phyloP scores from a whole-genome alignment of 2,888 invertebrate genomes.

The Eumacrocentrus americanus region DNA sequence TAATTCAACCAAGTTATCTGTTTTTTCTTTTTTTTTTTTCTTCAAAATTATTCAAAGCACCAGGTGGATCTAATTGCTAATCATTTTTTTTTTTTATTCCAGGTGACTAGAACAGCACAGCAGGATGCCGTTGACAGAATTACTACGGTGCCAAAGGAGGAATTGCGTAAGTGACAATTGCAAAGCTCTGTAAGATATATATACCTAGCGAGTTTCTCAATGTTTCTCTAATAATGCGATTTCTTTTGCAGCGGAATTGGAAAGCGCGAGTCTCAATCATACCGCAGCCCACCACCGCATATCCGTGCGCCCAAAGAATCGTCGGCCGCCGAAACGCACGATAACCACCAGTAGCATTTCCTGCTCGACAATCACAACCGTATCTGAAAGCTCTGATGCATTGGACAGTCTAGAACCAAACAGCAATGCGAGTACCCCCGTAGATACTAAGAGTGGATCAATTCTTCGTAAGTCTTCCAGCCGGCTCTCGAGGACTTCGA shows the following conservation, averaged over 20 bases:
- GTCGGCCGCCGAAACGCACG: constrained; percentile 53
- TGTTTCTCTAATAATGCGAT: neutral
- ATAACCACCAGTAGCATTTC: constrained; percentile 34
- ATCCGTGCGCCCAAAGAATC: constrained; percentile 57
- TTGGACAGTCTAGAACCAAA: constrained; percentile 46
- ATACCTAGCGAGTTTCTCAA: neutral
- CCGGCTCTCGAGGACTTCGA: constrained; percentile 51
- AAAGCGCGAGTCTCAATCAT: constrained; percentile 52
- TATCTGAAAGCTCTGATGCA: constrained; percentile 43
- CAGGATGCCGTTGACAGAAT: constrained; percentile 45
- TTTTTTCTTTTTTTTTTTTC: constrained; percentile 22
- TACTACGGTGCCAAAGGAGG: constrained; percentile 48
- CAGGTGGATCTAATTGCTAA: constrained; percentile 20
- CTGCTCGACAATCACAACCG: constrained; percentile 44
- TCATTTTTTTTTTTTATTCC: constrained; percentile 23
- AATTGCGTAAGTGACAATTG: constrained; percentile 52
- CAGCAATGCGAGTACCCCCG: constrained; percentile 40
- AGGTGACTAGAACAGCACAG: constrained; percentile 44
- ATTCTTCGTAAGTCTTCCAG: constrained; percentile 52
- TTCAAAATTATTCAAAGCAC: too few species aligned
- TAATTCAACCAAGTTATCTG: constrained; percentile 24
- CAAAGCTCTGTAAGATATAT: neutral
- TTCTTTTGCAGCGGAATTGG: constrained; percentile 47
- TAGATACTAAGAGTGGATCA: constrained; percentile 36
- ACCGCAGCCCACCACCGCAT: constrained; percentile 58